A percentile compares a stretch with the other conserved stretches of the same genome.
These are phyloP conservation scores for Amazonetta brasiliensis DNA, from an alignment of 2,797 vertebrate species.

Conservation along the genomic window DNA sequence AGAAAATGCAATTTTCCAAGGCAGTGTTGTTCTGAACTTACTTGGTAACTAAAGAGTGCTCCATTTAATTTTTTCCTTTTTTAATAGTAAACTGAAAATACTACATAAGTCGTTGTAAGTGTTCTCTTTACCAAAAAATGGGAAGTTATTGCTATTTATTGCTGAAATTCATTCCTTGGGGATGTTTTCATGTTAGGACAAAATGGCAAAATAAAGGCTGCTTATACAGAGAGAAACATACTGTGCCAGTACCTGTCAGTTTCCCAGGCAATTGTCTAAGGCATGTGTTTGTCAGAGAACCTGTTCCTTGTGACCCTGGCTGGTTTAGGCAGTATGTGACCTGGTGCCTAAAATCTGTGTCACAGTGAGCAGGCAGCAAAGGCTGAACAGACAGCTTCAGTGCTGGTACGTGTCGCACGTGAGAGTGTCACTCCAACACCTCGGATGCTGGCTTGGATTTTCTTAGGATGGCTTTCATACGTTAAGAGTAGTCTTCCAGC, in stretches of 20 bases:
- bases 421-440: not conserved
- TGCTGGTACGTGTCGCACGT: accelerated
- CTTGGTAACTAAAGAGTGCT: not conserved
- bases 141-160: not conserved
- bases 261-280: not conserved
- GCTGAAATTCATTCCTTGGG: not conserved
- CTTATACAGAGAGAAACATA: not conserved
- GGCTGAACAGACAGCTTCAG: not conserved
- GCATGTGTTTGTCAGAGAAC: not conserved
- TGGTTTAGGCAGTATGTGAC: not conserved
- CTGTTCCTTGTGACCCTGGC: not conserved
- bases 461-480: not conserved
- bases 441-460: not conserved
- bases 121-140: not conserved
- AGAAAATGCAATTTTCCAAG: not conserved
- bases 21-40: not conserved
- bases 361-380: accelerated
- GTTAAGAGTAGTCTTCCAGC: not conserved
- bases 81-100: not conserved
- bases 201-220: not conserved
- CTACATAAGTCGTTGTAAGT: not conserved
- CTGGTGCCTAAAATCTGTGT: not conserved
- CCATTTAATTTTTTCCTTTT: not conserved
- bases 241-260: not conserved
- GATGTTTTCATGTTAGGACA: not conserved